These are phyloP conservation scores for Platysternon megacephalum DNA, from an alignment of 2,113 vertebrate species.

Conservation along the genomic window DNA sequence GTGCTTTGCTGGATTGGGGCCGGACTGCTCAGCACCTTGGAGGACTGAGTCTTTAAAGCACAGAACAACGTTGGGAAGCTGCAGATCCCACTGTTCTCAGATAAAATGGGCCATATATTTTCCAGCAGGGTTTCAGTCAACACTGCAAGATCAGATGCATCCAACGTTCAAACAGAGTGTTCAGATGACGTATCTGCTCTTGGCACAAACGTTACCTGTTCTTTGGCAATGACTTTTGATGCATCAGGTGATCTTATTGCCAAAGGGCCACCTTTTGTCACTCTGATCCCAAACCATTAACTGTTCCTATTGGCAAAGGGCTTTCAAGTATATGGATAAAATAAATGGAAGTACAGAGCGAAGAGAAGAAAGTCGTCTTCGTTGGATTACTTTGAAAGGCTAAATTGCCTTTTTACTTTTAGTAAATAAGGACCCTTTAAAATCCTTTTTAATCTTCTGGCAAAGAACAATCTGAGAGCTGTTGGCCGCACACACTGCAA, in stretches of 20 bases:
- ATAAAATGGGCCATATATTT: background rate
- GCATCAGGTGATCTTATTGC: background rate
- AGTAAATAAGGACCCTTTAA: background rate
- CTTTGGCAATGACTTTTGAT: constrained; percentile 37
- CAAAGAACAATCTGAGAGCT: background rate
- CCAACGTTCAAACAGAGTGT: constrained; percentile 23
- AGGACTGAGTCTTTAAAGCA: background rate
- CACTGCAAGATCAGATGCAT: constrained; percentile 23
- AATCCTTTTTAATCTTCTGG: background rate
- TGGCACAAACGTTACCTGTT: constrained; percentile 9
- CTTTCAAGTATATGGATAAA: background rate
- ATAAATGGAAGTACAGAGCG: background rate
- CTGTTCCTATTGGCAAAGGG: constrained; percentile 8
- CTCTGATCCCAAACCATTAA: background rate
- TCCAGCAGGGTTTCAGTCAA: constrained; percentile 38
- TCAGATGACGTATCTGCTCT: constrained; percentile 22
- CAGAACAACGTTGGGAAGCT: background rate
- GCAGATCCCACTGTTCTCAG: constrained; percentile 29
- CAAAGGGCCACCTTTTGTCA: background rate
- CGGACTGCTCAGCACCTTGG: background rate
- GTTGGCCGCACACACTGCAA: background rate
- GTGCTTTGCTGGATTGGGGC: background rate
- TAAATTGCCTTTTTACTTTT: background rate
- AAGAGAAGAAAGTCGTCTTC: background rate
- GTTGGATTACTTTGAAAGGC: background rate